Evolutionary conservation across 2,113 vertebrate species (phyloP).

Genomic region (Epinephelus lanceolatus): DNA sequence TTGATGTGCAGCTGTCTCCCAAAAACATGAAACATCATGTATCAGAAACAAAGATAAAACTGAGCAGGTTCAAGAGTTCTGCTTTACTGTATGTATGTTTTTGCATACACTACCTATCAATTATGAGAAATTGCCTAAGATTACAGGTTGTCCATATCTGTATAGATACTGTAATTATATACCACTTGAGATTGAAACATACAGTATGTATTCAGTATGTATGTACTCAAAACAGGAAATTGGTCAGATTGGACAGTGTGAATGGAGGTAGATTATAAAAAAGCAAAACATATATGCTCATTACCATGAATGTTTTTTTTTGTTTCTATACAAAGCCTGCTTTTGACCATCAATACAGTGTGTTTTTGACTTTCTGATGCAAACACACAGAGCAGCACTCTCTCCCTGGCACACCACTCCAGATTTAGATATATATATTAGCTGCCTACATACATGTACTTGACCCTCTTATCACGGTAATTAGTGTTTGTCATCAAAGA

Average conservation of each 20-base stretch:
- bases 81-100: neutral
- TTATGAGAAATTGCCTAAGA: neutral
- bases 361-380: neutral
- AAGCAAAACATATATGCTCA: neutral
- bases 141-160: conserved; percentile 6
- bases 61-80: no score
- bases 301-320: neutral
- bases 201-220: neutral
- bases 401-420: neutral
- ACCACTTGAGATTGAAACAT: neutral
- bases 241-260: neutral
- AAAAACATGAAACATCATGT: neutral
- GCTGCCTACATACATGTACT: neutral
- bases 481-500: neutral
- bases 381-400: neutral
- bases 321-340: neutral
- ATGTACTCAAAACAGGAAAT: neutral
- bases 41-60: neutral
- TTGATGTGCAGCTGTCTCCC: no score
- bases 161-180: neutral
- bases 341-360: no score
- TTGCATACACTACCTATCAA: neutral
- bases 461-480: neutral
- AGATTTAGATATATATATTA: conserved; percentile 1
- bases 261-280: neutral